Conservation (phyloP, 1,140 invertebrate species). For the Lepidostoma basale region DNA sequence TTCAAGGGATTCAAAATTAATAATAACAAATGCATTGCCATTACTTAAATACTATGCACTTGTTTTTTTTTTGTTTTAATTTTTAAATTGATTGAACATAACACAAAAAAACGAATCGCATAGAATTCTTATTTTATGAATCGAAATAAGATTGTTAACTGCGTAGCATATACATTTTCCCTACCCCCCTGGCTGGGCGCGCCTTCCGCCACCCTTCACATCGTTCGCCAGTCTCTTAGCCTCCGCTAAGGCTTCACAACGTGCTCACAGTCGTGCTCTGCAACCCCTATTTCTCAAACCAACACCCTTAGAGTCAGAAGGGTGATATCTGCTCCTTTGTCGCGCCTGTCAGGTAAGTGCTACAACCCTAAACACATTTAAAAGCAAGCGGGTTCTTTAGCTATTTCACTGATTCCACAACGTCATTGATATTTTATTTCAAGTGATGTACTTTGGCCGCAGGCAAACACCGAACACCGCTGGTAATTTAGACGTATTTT, state of each 20-base stretch:
- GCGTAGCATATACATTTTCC: no score
- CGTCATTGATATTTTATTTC: background rate
- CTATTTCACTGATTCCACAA: no score
- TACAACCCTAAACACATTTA: background rate
- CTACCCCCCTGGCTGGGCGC: background rate
- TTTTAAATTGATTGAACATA: no score
- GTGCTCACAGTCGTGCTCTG: background rate
- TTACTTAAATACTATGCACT: no score
- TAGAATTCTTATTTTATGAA: no score
- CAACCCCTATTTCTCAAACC: conserved; percentile 1
- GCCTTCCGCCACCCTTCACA: background rate
- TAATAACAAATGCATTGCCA: no score
- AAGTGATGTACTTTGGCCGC: background rate
- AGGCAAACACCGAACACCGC: conserved; percentile 6
- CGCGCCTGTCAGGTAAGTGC: conserved; percentile 10
- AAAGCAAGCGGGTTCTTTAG: background rate
- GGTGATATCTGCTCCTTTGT: conserved; percentile 4
- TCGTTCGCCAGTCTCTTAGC: conserved; percentile 1
- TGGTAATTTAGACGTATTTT: background rate
- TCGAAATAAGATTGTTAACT: no score
- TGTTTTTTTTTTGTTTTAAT: no score
- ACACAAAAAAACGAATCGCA: no score
- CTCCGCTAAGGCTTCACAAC: background rate
- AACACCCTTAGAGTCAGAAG: conserved; percentile 5
- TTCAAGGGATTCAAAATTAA: no score